Percentiles rank a stretch among this genome's conserved stretches.
Conservation (phyloP, 1,140 invertebrate species). For the Conus ventricosus region DNA sequence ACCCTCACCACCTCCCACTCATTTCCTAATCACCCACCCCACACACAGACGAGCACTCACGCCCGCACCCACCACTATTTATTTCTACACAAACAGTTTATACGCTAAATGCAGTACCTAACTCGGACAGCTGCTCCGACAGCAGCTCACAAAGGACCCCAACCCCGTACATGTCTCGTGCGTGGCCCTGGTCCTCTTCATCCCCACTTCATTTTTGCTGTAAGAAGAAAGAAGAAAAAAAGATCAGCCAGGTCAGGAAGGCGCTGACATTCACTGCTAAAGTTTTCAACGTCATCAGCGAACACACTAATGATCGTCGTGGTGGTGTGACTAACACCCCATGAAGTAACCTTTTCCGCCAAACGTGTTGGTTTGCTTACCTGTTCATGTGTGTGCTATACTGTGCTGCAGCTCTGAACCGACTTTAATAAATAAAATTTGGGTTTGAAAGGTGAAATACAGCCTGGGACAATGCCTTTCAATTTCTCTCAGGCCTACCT, state of each 20-base stretch:
- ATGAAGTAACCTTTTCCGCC: too few species aligned
- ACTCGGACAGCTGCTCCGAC: conserved; percentile 81
- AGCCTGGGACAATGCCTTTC: too few species aligned
- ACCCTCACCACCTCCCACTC: neutral
- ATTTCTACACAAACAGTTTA: neutral
- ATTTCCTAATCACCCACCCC: too few species aligned
- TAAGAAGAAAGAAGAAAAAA: conserved; percentile 23
- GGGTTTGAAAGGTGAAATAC: too few species aligned
- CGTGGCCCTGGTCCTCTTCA: conserved; percentile 73
- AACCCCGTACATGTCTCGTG: conserved; percentile 88
- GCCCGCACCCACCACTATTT: neutral
- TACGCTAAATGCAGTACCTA: conserved; percentile 53
- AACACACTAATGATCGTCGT: too few species aligned
- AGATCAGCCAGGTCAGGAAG: neutral
- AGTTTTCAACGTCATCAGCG: too few species aligned
- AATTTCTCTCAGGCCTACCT: too few species aligned
- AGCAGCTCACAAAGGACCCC: conserved; percentile 85
- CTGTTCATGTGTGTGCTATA: too few species aligned
- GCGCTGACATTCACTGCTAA: neutral
- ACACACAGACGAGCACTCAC: neutral
- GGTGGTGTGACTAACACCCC: too few species aligned
- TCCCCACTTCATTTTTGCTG: conserved; percentile 67
- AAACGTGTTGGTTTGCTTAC: too few species aligned
- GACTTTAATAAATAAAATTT: too few species aligned
- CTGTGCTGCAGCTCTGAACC: too few species aligned